phyloP scores from a whole-genome alignment of 2,797 vertebrate species.

The Scarus forsteni region DNA sequence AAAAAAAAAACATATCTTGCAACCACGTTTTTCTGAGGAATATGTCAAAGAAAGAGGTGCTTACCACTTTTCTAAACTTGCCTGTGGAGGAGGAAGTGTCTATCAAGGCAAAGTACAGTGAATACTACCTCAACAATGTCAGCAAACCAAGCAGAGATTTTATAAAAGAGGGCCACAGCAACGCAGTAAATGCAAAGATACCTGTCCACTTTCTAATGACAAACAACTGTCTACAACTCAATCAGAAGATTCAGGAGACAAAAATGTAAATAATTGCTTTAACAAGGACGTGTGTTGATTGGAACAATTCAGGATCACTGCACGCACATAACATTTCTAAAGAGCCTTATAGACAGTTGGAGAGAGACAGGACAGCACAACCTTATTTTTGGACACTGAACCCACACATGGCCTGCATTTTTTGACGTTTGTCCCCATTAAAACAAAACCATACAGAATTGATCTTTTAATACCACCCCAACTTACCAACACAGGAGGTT shows the following conservation, averaged over 20 bases:
- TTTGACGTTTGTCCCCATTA: background rate
- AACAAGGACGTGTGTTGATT: constrained; percentile 60
- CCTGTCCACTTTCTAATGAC: constrained; percentile 57
- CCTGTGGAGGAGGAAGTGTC: constrained; percentile 88
- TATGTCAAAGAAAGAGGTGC: constrained; percentile 70
- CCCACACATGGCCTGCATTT: constrained; percentile 49
- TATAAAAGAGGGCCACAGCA: constrained; percentile 70
- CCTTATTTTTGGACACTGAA: constrained; percentile 73
- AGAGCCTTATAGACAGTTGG: constrained; percentile 79
- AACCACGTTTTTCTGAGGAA: constrained; percentile 76
- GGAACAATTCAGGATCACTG: constrained; percentile 66
- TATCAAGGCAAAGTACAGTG: constrained; percentile 81
- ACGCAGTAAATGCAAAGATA: constrained; percentile 71
- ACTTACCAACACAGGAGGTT: constrained; percentile 99
- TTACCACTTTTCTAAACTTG: constrained; percentile 87
- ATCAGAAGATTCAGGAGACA: constrained; percentile 66
- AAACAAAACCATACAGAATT: constrained; percentile 53
- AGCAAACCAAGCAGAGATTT: constrained; percentile 68
- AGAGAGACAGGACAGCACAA: constrained; percentile 83
- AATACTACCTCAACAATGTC: constrained; percentile 79
- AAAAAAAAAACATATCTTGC: constrained; percentile 74
- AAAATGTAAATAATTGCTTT: constrained; percentile 38
- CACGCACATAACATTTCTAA: constrained; percentile 57
- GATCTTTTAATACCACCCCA: constrained; percentile 82
- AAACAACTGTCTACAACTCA: constrained; percentile 73